Base-by-base conservation (phyloP, 2,797 vertebrate genomes). In the Gallirallus australis region DNA sequence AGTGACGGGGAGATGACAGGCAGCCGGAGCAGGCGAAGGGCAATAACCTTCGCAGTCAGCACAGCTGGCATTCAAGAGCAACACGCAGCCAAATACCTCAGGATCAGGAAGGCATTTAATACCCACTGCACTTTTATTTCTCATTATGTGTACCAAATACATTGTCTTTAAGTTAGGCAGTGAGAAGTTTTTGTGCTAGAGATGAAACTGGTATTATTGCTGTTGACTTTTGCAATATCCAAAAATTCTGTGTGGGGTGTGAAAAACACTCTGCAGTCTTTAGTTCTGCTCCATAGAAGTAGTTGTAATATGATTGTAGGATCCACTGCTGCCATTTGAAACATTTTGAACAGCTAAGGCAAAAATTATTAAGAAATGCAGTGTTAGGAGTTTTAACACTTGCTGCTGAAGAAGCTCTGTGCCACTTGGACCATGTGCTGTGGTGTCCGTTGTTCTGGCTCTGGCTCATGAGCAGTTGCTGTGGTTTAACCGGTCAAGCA, bases 1-100 rank as follows among this genome's bases (percentile, higher is more conserved):
- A 52, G 47, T 61, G 87, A 83, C 6, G 16, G 61, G 69, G 76
- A 94, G 93, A 65, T 89, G 89, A 90, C 76, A 87, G 54, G 60
- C 31, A 78, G 45, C 37, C 0, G 6, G 52, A 75, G 16, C 69
- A 81, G 69, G 54, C 31, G 63, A 25, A 45, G 31, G 50, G 47
- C 65, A 24, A 7, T 57, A 64, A 33, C 35, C 71, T 81, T 69
- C 73, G 60, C 61, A 54, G 59, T 61, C 78, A 82, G 50, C 63
- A 59, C 63, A 82, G 33, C 45, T 81, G 69, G 69, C 78, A 27
- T 7, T 33, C 52, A 65, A 66, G 75, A 77, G 45, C 0, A 2
- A 68, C 45, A 21, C 0, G 0, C 0, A 0, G 78, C 81, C 68
- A 82, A 77, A 60, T 56, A 15, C 35, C n/a, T 87, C 17, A 2